phyloP scores from a whole-genome alignment of 2,797 vertebrate species.

The Smutsia temminckii region DNA sequence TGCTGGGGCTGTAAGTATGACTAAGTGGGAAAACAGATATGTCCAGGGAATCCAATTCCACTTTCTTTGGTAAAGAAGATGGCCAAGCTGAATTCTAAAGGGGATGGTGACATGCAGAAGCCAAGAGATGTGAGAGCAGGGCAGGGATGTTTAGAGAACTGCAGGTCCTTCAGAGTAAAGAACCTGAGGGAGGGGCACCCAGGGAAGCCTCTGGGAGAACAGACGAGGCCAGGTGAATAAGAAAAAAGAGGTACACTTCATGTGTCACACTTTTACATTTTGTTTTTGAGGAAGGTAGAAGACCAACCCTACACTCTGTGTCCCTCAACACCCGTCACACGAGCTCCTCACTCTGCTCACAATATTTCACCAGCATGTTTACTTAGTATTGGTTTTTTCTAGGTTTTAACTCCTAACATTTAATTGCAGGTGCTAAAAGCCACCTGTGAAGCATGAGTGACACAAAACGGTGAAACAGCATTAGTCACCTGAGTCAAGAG shows the following conservation, averaged over 20 bases:
- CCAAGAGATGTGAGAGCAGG: background rate
- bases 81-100: background rate
- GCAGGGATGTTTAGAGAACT: background rate
- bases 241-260: background rate
- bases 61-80: background rate
- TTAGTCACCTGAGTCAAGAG: background rate
- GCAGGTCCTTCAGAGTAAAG: background rate
- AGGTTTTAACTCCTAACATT: background rate
- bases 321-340: background rate
- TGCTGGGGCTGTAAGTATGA: background rate
- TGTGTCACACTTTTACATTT: background rate
- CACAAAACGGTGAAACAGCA: background rate
- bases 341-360: fast-evolving
- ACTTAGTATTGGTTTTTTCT: background rate
- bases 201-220: background rate
- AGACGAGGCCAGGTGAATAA: fast-evolving
- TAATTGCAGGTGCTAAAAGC: conserved; percentile 45
- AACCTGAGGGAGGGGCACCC: fast-evolving
- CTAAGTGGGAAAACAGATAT: background rate
- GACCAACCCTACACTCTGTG: fast-evolving
- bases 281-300: background rate
- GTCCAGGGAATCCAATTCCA: background rate
- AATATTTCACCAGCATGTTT: background rate
- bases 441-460: background rate
- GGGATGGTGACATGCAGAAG: background rate